Conservation (phyloP, 2,797 vertebrate genomes). For the Psittacula echo region DNA sequence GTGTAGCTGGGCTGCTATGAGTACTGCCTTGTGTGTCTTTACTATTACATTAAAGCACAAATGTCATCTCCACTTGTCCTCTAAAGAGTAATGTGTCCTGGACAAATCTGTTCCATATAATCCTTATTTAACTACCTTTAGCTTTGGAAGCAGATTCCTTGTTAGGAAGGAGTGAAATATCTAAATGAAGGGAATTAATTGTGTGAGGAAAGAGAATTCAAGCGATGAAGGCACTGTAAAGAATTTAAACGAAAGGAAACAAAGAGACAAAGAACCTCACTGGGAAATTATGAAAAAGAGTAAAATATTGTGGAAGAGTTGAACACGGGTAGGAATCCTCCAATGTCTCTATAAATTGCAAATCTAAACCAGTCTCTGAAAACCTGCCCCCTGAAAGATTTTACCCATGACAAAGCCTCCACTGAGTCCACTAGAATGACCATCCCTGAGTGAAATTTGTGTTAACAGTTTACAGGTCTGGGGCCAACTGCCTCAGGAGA, state of each 20-base stretch:
- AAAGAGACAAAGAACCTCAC: background rate
- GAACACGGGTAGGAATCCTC: background rate
- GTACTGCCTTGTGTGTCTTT: conserved; percentile 56
- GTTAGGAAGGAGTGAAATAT: background rate
- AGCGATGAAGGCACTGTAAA: background rate
- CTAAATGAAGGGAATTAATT: conserved; percentile 22
- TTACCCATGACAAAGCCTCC: background rate
- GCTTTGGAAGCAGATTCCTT: background rate
- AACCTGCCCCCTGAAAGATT: background rate
- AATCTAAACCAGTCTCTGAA: background rate
- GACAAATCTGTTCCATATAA: background rate
- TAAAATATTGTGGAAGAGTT: background rate
- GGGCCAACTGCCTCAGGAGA: background rate
- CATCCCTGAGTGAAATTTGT: background rate
- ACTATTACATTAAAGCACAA: conserved; percentile 52
- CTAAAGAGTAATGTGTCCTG: conserved; percentile 8
- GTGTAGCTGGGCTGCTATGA: conserved; percentile 5
- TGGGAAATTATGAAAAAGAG: background rate
- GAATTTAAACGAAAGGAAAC: conserved; percentile 20
- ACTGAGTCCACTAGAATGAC: background rate
- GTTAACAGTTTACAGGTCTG: conserved; percentile 16
- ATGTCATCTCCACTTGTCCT: conserved; percentile 61
- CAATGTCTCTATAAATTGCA: background rate
- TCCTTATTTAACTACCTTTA: conserved; percentile 17
- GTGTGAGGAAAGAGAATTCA: conserved; percentile 32